Base-by-base conservation (phyloP, 2,797 vertebrate species). In the Xiphophorus birchmanni region DNA sequence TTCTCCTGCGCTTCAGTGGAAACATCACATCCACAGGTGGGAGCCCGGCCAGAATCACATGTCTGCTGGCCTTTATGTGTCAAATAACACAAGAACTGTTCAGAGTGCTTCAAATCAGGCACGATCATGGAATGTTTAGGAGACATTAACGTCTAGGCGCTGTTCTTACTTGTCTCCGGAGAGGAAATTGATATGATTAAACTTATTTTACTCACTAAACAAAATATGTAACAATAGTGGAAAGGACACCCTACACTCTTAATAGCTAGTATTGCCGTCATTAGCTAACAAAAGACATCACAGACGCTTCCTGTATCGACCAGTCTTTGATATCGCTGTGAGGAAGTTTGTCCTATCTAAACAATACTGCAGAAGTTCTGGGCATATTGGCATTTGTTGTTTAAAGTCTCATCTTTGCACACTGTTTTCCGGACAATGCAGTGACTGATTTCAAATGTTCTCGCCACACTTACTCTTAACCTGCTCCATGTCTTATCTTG, bases 1-100 rank as follows among this genome's bases (percentile, higher is more conserved):
- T 98, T 73, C 87, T 97, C 79, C 93, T 98, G 23, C 92, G 79
- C 37, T 97, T 98, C 92, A 95, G 83, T 6, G 97, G 97, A 87
- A 98, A 98, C 88, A 97, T 99, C 92, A 95, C 93, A 81, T 95
- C 95, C 75, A 94, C 93, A 88, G 96, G 97, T 97, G 84, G 2
- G n/a, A 23, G 35, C 7, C 13, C 26, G 67, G 11, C 8, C 1
- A 45, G 50, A 6, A 0, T 71, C 11, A 48, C 12, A 13, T 4
- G 44, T 21, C 75, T 65, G 21, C 40, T 44, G 67, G 18, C 11
- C 18, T 52, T 74, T 37, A 13, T 13, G 18, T 13, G 35, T 71
- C 37, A 44, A 42, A 60, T 45, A 37, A 21, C 35, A 40, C 17
- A 37, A 65, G 60, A 15, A 35, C 15, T 63, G 2, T 32, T 63